phyloP scores from a whole-genome alignment of 2,113 vertebrate genomes.

The Scomber japonicus region DNA sequence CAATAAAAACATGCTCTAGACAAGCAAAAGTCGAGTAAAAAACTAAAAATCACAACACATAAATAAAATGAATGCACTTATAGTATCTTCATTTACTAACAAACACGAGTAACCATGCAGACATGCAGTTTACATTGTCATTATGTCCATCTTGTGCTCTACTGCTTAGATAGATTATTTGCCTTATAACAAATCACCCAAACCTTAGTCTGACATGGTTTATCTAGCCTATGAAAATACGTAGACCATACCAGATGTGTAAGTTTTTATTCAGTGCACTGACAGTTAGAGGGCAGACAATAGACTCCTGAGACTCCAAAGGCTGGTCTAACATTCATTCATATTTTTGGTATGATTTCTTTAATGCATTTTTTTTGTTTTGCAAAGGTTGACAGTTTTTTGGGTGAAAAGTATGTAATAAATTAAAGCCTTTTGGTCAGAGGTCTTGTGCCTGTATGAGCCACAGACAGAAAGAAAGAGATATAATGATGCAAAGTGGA shows the following conservation, averaged over 20 bases:
- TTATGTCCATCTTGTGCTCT: too few species aligned
- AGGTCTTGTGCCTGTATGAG: background rate
- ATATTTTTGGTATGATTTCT: background rate
- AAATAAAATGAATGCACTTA: background rate
- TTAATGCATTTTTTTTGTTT: constrained; percentile 14
- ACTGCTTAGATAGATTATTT: too few species aligned
- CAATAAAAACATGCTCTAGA: too few species aligned
- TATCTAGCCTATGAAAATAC: too few species aligned
- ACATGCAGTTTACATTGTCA: too few species aligned
- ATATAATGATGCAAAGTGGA: constrained; percentile 12
- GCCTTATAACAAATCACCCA: too few species aligned
- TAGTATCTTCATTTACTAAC: too few species aligned
- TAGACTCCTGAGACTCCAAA: background rate
- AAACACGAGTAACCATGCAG: too few species aligned
- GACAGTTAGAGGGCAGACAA: background rate
- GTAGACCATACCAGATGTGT: background rate
- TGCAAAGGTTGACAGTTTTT: background rate
- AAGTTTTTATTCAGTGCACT: background rate
- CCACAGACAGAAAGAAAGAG: constrained; percentile 19
- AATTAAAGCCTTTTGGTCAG: constrained; percentile 5
- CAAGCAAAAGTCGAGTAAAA: too few species aligned
- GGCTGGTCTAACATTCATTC: background rate
- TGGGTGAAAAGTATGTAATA: background rate
- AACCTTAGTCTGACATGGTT: too few species aligned
- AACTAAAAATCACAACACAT: background rate